Conservation (phyloP, 2,113 vertebrate species). For the Plecturocebus donacophilus region DNA sequence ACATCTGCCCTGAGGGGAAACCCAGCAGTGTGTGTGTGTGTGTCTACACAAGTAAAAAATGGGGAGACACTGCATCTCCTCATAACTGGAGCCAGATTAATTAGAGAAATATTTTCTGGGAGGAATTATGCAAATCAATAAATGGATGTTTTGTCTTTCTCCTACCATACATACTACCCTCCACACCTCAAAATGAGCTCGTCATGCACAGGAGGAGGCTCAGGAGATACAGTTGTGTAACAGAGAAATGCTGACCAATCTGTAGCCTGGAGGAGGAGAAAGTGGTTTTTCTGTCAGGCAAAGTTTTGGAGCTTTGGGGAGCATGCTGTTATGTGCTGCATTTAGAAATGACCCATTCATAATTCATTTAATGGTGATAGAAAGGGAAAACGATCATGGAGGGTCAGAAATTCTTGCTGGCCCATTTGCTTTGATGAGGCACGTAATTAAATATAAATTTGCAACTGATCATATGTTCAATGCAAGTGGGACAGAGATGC, state of each 20-base stretch:
- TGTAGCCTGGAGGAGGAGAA: background rate
- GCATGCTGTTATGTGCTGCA: background rate
- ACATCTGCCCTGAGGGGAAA: too few species aligned
- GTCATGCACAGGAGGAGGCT: fast-evolving
- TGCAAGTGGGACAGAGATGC: background rate
- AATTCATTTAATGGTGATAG: background rate
- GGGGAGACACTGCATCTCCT: background rate
- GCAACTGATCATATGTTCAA: background rate
- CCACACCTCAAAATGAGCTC: background rate
- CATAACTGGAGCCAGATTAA: background rate
- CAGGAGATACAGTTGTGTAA: background rate
- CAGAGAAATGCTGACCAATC: too few species aligned
- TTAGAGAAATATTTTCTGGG: background rate
- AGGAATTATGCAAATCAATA: background rate
- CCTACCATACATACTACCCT: fast-evolving
- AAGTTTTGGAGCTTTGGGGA: background rate
- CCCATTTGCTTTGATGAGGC: background rate
- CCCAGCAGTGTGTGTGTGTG: fast-evolving
- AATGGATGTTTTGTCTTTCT: background rate
- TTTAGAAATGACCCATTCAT: background rate
- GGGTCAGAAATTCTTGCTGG: background rate
- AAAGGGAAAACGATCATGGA: background rate
- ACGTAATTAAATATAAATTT: background rate
- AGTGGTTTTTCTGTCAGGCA: background rate
- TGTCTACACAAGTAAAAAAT: background rate